These are phyloP conservation scores for Epistrophella euchroma DNA, from an alignment of 2,888 invertebrate species.

Conservation along the genomic window DNA sequence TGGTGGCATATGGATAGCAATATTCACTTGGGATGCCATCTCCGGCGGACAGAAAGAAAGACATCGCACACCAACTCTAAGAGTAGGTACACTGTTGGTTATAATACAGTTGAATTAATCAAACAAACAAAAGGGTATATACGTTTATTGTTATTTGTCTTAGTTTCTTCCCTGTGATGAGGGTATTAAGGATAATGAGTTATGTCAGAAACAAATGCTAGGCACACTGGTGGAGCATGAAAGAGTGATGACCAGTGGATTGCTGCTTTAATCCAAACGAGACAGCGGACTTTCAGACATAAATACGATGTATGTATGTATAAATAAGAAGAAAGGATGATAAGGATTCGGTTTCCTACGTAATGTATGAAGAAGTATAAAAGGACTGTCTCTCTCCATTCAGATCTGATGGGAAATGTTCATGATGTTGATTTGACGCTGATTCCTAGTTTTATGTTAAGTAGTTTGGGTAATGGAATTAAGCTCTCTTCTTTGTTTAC, in stretches of 20 bases:
- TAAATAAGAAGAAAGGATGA: conserved; percentile 9
- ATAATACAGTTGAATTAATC: conserved; percentile 69
- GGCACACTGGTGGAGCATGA: conserved; percentile 65
- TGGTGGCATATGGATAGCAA: conserved; percentile 49
- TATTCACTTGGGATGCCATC: conserved; percentile 67
- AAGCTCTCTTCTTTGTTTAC: neutral
- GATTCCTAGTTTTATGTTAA: conserved; percentile 36
- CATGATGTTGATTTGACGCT: conserved; percentile 43
- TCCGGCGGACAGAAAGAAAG: conserved; percentile 59
- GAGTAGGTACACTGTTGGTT: conserved; percentile 20
- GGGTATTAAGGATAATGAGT: conserved; percentile 78
- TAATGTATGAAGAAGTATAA: neutral
- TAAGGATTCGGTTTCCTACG: neutral
- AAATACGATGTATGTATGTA: neutral
- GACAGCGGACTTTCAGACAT: conserved; percentile 53
- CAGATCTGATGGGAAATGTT: conserved; percentile 27
- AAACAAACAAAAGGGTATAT: conserved; percentile 73
- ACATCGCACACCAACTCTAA: conserved; percentile 24
- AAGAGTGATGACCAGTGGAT: conserved; percentile 71
- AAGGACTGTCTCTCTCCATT: conserved; percentile 2
- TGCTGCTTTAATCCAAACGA: conserved; percentile 65
- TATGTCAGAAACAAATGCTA: conserved; percentile 82
- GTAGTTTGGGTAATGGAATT: neutral
- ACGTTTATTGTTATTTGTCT: conserved; percentile 74
- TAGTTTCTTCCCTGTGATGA: conserved; percentile 72